Evolutionary conservation across 2,797 vertebrate genomes (phyloP), one percentile per base, ranked within the genome.

Genomic region (Lutjanus campechanus): DNA sequence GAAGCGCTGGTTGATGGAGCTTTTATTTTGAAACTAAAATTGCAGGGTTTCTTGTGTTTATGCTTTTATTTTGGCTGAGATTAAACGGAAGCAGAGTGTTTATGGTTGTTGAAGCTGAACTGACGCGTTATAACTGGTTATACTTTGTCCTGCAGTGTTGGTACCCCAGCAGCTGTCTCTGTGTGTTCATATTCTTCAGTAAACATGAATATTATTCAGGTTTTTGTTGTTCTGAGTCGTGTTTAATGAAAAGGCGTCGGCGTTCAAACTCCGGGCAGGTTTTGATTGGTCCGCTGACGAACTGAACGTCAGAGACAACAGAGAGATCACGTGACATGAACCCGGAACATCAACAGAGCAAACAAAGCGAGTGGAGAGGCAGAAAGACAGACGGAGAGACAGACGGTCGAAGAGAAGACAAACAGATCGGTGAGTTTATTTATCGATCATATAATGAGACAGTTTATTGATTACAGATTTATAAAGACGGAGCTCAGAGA

Each of bases 331-430:
- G 70, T 86, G 70, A 50, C 0, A 4, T 0, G 4, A 49, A 85
- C 49, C 73, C 85, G 85, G 88, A 91, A 91, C 71, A 76, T 68
- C 77, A 91, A 88, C 74, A 89, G 47, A 43, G 51, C 13, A 56
- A 72, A 60, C 36, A 78, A 51, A 68, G 46, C 17, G 16, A 4
- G 47, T 17, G 7, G 41, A 36, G 29, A 4, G 29, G 5, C 29
- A 36, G 29, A 36, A 36, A 36, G 29, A 36, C 29, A 36, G 29
- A 36, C 29, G 3, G 29, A 36, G 29, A 36, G 29, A 36, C 29
- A 36, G 29, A 36, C 29, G 29, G 29, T 2, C 5, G 29, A 36
- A 36, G 5, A 4, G 29, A 36, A 36, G 29, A 36, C 29, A 36
- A 36, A 36, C 29, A 36, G 29, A 36, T 36, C 5, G 29, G 29